A percentile compares a stretch with the other conserved stretches of the same genome.
phyloP scores from a whole-genome alignment of 1,140 invertebrate genomes.

The Panulirus ornatus region DNA sequence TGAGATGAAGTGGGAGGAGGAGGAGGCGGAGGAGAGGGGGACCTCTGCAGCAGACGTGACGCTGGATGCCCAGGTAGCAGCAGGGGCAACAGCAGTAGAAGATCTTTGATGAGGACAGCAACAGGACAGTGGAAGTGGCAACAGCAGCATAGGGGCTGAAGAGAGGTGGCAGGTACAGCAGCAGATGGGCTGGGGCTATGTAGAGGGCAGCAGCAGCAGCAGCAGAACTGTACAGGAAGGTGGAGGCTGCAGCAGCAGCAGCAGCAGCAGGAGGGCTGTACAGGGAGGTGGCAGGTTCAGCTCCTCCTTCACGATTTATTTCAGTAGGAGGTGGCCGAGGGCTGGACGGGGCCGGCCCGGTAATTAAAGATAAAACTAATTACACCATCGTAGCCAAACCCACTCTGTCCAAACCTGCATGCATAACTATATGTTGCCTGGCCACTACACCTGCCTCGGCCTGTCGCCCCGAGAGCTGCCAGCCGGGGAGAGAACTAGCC shows the following conservation, averaged over 20 bases:
- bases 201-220: neutral
- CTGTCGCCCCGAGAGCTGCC: conserved; percentile 6
- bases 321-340: conserved; percentile 21
- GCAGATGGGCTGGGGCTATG: neutral
- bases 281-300: conserved; percentile 1
- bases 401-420: conserved; percentile 24
- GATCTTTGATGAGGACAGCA: no score
- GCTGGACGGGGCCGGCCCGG: conserved; percentile 32
- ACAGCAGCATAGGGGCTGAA: neutral
- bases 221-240: neutral
- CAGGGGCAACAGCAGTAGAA: no score
- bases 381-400: conserved; percentile 25
- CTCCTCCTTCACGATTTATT: conserved; percentile 31
- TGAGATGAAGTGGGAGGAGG: no score
- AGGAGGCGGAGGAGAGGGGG: neutral
- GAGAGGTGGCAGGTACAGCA: neutral
- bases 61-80: no score
- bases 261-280: no score
- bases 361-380: conserved; percentile 68
- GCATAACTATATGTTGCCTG: conserved; percentile 39
- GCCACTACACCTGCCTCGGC: neutral
- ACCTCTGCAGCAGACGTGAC: no score
- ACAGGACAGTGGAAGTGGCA: neutral
- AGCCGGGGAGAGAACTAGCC: neutral
- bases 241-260: neutral